A percentile compares a stretch with the other conserved stretches of the same genome.
phyloP scores from a whole-genome alignment of 2,888 invertebrate genomes.

The Cybosia mesomella region DNA sequence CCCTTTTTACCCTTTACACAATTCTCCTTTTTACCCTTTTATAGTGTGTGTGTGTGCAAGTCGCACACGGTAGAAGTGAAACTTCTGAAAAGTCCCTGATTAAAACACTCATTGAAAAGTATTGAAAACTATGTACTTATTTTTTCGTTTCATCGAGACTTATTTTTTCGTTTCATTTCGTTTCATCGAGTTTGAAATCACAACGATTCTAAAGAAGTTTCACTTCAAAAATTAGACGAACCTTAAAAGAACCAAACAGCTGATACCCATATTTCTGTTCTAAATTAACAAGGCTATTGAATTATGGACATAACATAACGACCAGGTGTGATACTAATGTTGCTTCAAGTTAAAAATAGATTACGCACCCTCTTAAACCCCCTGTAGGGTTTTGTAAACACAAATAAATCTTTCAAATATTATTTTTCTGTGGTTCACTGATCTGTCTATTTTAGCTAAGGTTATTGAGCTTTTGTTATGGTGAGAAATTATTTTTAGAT shows the following conservation, averaged over 20 bases:
- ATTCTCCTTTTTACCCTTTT: too few relatives aligned
- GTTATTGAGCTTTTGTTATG: slow-evolving; percentile 14
- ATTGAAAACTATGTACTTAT: too few relatives aligned
- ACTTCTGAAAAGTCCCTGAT: too few relatives aligned
- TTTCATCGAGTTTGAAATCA: too few relatives aligned
- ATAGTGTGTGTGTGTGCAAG: too few relatives aligned
- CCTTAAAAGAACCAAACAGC: slow-evolving; percentile 14
- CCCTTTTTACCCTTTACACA: too few relatives aligned
- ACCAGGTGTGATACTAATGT: slow-evolving; percentile 20
- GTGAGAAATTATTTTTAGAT: slow-evolving; percentile 16
- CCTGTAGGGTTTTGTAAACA: slow-evolving; percentile 13
- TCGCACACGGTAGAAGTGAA: too few relatives aligned
- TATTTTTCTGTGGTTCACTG: slow-evolving; percentile 15
- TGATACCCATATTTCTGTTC: slow-evolving; percentile 11
- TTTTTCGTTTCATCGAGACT: too few relatives aligned
- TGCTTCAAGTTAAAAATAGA: slow-evolving; percentile 17
- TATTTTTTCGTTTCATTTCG: too few relatives aligned
- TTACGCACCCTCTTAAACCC: slow-evolving; percentile 5
- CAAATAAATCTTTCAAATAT: slow-evolving; percentile 20
- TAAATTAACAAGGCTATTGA: slow-evolving; percentile 17
- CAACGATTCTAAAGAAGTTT: too few relatives aligned
- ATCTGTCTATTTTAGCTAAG: slow-evolving; percentile 15
- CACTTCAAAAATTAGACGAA: too few relatives aligned
- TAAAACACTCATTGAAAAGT: too few relatives aligned
- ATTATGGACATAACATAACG: slow-evolving; percentile 7